Evolutionary conservation across 2,888 invertebrate species (phyloP), one percentile per base, ranked within the genome.

Genomic region (Branchipolynoe longqiensis): DNA sequence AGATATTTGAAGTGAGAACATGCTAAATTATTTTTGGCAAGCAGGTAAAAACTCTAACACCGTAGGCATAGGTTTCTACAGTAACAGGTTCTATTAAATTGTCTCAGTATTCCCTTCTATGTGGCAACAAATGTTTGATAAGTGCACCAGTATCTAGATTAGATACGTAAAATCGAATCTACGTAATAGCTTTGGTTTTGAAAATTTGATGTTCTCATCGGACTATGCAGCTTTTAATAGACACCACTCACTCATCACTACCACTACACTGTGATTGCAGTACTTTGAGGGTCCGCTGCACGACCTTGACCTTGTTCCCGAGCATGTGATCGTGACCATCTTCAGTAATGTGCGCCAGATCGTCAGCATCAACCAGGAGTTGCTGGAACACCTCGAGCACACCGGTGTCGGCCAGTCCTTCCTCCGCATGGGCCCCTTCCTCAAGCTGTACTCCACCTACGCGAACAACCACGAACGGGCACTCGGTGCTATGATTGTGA

Each of bases 391-490:
- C 86, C 90, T 94, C 88, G 91, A 92, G 84, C 89, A 91, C 48
- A 95, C 95, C 41, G 95, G 95, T 91, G 94, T 96, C 8, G 95
- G 96, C 0, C 93, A 94, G 82, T 96, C 96, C 0, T 96, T 97
- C 92, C 94, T 95, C 0, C 95, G 95, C 91, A 95, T 97, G 87
- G 96, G 96, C 0, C 97, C 97, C 2, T 97, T 96, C 92, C 95
- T 97, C 83, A 97, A 97, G 93, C 92, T 96, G 28, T 97, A 97
- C 91, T 96, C 96, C 0, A 95, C 96, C 0, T 97, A 97, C 92
- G 96, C 96, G 0, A 96, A 96, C 87, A 96, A 96, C 90, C 96
- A 96, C 91, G 96, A 95, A 88, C 95, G 95, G 86, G 95, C 95
- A 0, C 92, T 96, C 81, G 93, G 94, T 58, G 93, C 95, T 58